A percentile compares a stretch with the other conserved stretches of the same genome.
Evolutionary conservation across 2,797 vertebrate species (phyloP).

Genomic region (Tapirus indicus): DNA sequence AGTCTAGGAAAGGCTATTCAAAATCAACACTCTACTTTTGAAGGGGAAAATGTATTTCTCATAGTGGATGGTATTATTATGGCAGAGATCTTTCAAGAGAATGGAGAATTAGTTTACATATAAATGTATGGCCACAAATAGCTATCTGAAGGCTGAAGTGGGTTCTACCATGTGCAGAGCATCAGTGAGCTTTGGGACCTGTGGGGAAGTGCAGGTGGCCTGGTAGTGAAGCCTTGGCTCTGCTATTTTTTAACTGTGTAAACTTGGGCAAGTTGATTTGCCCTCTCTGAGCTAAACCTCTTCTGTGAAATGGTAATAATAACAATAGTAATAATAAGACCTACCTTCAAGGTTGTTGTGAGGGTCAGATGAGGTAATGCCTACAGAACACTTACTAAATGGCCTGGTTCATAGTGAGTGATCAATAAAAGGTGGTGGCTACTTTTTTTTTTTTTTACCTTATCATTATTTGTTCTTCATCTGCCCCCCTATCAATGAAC

Average conservation of each 20-base stretch:
- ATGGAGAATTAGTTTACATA: not conserved
- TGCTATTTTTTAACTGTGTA: not conserved
- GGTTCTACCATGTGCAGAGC: not conserved
- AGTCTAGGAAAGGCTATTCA: not conserved
- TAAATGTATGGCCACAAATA: not conserved
- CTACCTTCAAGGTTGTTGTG: not conserved
- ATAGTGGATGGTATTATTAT: not conserved
- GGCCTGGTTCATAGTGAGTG: not conserved
- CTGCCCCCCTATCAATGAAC: not conserved
- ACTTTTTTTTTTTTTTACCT: not conserved
- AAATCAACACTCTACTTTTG: not conserved
- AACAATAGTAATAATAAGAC: not conserved
- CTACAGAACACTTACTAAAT: not conserved
- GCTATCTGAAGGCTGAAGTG: not conserved
- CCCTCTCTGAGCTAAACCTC: conserved; percentile 9
- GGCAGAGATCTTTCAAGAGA: not conserved
- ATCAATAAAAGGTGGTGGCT: not conserved
- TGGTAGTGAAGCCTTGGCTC: not conserved
- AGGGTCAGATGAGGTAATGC: conserved; percentile 6
- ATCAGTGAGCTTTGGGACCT: not conserved
- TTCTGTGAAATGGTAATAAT: not conserved
- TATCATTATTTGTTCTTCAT: not conserved
- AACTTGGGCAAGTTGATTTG: not conserved
- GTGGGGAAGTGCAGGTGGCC: not conserved
- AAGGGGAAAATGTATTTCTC: not conserved